Conservation (phyloP, 1,140 invertebrate genomes). For the Drosophila lacteicornis region DNA sequence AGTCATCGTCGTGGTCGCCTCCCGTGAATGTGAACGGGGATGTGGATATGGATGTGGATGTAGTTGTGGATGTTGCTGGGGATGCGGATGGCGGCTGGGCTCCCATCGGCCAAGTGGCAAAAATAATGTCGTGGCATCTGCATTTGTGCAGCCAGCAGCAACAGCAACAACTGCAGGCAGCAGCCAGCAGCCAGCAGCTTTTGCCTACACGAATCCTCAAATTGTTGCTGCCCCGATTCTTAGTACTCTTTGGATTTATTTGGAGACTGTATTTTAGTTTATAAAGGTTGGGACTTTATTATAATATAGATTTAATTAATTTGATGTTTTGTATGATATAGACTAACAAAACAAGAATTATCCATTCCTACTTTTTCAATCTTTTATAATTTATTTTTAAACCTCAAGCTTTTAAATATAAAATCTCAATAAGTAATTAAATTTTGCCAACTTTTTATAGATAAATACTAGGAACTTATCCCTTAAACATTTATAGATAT, state of each 20-base stretch:
- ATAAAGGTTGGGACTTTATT: no score
- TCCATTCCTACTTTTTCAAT: no score
- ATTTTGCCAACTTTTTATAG: no score
- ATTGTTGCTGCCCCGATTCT: conserved; percentile 36
- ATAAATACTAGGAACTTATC: no score
- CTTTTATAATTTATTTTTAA: no score
- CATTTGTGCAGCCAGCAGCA: conserved; percentile 66
- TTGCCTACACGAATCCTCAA: conserved; percentile 71
- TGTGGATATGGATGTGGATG: conserved; percentile 3
- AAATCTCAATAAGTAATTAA: no score
- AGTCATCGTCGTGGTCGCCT: conserved; percentile 46
- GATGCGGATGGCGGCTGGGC: conserved; percentile 31
- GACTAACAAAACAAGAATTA: no score
- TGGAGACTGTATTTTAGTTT: not conserved
- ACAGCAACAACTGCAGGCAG: conserved; percentile 44
- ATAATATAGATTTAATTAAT: no score
- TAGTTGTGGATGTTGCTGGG: not conserved
- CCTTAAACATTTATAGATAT: no score
- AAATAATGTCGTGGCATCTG: conserved; percentile 83
- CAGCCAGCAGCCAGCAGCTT: conserved; percentile 65
- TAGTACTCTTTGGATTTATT: conserved; percentile 1
- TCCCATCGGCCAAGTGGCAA: conserved; percentile 76
- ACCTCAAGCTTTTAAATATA: no score
- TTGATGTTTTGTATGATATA: no score
- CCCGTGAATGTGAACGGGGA: conserved; percentile 2